A percentile compares a stretch with the other conserved stretches of the same genome.
phyloP scores from a whole-genome alignment of 2,113 vertebrate species.

The Hiodon tergisus region DNA sequence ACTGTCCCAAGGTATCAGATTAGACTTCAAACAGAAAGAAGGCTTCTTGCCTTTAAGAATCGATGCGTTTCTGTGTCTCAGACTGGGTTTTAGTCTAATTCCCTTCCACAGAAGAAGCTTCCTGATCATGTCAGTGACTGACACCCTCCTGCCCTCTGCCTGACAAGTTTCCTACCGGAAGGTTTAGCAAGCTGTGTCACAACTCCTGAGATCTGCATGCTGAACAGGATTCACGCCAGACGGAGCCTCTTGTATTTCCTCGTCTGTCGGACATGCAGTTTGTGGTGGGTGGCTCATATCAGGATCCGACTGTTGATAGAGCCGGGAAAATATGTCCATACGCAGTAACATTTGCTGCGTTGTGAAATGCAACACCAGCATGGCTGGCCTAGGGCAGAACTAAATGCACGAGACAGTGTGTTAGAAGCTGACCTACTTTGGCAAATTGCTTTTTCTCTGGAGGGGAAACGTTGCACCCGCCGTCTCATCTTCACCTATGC shows the following conservation, averaged over 20 bases:
- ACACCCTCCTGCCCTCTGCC: neutral
- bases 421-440: conserved; percentile 22
- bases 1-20: no score
- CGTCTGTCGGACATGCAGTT: neutral
- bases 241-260: neutral
- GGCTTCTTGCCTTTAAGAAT: no score
- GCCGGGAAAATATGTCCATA: neutral
- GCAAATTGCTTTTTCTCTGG: conserved; percentile 8
- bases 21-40: no score
- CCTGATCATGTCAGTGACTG: conserved; percentile 6
- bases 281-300: neutral
- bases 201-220: neutral
- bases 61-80: neutral
- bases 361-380: conserved; percentile 9
- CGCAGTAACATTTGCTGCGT: neutral
- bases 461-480: neutral
- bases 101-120: neutral
- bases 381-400: neutral
- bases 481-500: neutral
- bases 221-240: neutral
- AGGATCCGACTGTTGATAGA: neutral
- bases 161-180: neutral
- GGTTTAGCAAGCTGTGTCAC: conserved; percentile 2
- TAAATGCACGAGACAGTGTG: conserved; percentile 12
- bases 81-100: neutral